Evolutionary conservation across 1,140 invertebrate species (phyloP).

Genomic region (roundworm (Caenorhabditis elegans)): DNA sequence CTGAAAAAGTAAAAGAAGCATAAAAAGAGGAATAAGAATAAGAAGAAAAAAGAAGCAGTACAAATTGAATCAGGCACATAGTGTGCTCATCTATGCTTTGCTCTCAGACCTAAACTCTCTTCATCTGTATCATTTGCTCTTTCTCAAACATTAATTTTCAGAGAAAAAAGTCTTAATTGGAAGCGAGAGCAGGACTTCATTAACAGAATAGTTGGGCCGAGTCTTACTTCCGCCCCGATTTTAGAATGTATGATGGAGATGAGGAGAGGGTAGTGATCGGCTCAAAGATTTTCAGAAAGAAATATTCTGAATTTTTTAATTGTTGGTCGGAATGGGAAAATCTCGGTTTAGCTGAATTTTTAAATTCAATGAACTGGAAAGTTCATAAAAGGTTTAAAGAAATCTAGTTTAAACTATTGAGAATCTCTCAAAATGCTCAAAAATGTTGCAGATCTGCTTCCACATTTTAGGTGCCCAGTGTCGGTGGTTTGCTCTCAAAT

Average conservation of each 20-base stretch:
- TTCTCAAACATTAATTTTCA: neutral
- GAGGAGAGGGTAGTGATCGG: no score
- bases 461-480: neutral
- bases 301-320: neutral
- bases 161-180: constrained; percentile 17
- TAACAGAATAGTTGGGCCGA: neutral
- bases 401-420: neutral
- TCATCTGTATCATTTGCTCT: constrained; percentile 28
- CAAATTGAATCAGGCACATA: constrained; percentile 30
- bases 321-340: neutral
- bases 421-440: neutral
- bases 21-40: neutral
- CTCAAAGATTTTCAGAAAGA: no score
- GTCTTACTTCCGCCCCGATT: no score
- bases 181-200: neutral
- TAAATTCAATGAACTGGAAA: no score
- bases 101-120: neutral
- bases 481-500: neutral
- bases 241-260: no score
- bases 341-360: no score
- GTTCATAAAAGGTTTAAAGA: no score
- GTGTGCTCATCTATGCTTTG: neutral
- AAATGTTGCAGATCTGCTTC: constrained; percentile 13
- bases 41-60: constrained; percentile 10
- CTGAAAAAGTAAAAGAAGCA: neutral